Evolutionary conservation across 2,797 vertebrate genomes (phyloP), one percentile per base, ranked within the genome.

Genomic region (Uromys caudimaculatus): DNA sequence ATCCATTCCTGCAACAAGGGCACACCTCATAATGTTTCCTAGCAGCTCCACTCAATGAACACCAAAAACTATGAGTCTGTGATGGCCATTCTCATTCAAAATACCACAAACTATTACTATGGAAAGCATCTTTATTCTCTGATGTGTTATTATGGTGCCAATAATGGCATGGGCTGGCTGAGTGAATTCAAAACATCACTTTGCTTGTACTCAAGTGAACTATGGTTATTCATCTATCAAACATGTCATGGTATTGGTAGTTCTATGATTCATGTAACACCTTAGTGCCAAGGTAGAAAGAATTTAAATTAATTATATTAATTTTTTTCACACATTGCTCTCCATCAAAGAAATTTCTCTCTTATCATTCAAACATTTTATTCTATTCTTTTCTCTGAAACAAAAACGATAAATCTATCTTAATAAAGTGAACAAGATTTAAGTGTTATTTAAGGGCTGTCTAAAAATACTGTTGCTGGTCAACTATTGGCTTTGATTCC

Each of bases 121-220:
- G 47, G 38, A 44, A 82, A 93, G 14, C 12, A 77, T 7, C 1
- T 44, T 79, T 91, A 85, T 13, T 62, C n/a, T 93, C 93, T 78
- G 6, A 92, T 23, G 0, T 90, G 73, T 56, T 71, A 5, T 12
- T 81, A 0, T 44, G 21, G 3, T 56, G 54, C 2, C 60, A n/a
- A 60, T 64, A 29, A 83, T 83, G 19, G 73, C 19, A 69, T 47
- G 79, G n/a, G n/a, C n/a, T n/a, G 0, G 67, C 50, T 54, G 24
- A n/a, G 2, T 47, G 24, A 38, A 56, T 87, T 78, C 89, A 81
- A 93, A 95, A 88, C 16, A 35, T 11, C 19, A 67, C 4, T 41
- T 78, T 77, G 12, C 17, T 52, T 78, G 29, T 35, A 81, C 0
- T 71, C 29, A 29, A 1, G 0, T 27, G 32, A 92, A 14, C 24